These are phyloP conservation scores for Megaceryle alcyon DNA, from an alignment of 2,797 vertebrate species.

Conservation along the genomic window DNA sequence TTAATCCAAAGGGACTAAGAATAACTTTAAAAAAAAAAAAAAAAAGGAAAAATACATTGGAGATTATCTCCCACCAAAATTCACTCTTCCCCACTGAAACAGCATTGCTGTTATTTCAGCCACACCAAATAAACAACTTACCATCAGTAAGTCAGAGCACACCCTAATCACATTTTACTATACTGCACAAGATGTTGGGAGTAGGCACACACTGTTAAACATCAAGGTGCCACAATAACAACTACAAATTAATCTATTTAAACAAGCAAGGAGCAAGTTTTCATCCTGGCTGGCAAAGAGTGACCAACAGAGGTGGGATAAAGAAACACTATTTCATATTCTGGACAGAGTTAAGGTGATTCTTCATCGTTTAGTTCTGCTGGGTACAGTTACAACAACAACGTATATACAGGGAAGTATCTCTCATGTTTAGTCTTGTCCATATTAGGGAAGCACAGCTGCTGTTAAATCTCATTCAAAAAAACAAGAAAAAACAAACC, in stretches of 20 bases:
- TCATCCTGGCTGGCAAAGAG: background rate
- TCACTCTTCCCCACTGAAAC: background rate
- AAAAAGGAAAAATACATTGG: background rate
- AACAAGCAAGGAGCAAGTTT: slow-evolving; percentile 11
- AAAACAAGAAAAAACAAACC: background rate
- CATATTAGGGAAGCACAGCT: slow-evolving; percentile 20
- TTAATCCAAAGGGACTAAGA: slow-evolving; percentile 96
- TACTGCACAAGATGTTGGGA: background rate
- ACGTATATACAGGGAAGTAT: background rate
- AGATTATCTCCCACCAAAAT: background rate
- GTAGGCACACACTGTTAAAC: background rate
- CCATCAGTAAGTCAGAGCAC: background rate
- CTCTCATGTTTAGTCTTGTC: slow-evolving; percentile 39
- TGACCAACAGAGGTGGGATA: background rate
- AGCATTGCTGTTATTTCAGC: background rate
- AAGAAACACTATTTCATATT: background rate
- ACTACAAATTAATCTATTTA: background rate
- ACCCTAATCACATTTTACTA: background rate
- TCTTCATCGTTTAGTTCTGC: background rate
- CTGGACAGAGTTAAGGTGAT: background rate
- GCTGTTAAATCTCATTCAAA: slow-evolving; percentile 16
- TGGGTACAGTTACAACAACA: background rate
- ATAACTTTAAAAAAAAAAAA: slow-evolving; percentile 84
- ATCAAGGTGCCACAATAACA: background rate
- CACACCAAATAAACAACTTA: background rate